phyloP scores from a whole-genome alignment of 2,797 vertebrate genomes.

The Muscicapa striata region DNA sequence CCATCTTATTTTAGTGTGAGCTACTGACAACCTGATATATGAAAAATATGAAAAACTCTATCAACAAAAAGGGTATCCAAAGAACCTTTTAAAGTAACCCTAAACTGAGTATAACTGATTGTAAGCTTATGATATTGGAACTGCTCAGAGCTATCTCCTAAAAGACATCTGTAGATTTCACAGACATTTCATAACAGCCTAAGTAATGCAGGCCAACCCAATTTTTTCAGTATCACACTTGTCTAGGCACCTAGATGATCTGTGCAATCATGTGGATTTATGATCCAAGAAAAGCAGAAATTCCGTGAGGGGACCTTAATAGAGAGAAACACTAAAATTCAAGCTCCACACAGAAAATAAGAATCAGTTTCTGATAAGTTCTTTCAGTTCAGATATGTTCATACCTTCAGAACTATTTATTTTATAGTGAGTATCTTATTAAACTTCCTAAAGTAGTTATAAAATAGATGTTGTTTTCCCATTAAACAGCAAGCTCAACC shows the following conservation, averaged over 20 bases:
- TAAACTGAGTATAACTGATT: slow-evolving; percentile 32
- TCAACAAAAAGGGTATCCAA: neutral
- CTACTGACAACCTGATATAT: slow-evolving; percentile 12
- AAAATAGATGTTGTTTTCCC: neutral
- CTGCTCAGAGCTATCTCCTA: slow-evolving; percentile 11
- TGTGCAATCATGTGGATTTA: slow-evolving; percentile 55
- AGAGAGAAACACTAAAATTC: neutral
- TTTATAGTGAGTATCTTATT: neutral
- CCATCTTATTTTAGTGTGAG: neutral
- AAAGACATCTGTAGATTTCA: slow-evolving; percentile 22
- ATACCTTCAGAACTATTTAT: neutral
- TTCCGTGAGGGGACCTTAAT: neutral
- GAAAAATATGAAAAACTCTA: slow-evolving; percentile 29
- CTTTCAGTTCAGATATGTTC: neutral
- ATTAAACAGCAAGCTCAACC: neutral
- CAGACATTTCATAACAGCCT: slow-evolving; percentile 27
- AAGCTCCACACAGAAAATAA: neutral
- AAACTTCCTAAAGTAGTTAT: neutral
- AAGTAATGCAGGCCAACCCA: slow-evolving; percentile 37
- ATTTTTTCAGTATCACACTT: slow-evolving; percentile 49
- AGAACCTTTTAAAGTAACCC: slow-evolving; percentile 24
- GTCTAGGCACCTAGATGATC: slow-evolving; percentile 44
- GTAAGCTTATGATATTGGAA: slow-evolving; percentile 29
- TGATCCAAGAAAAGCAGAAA: slow-evolving; percentile 49
- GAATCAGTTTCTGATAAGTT: neutral